Evolutionary conservation across 2,888 invertebrate species (phyloP), one percentile per base, ranked within the genome.

Genomic region (Leptinotarsa tumamoca): DNA sequence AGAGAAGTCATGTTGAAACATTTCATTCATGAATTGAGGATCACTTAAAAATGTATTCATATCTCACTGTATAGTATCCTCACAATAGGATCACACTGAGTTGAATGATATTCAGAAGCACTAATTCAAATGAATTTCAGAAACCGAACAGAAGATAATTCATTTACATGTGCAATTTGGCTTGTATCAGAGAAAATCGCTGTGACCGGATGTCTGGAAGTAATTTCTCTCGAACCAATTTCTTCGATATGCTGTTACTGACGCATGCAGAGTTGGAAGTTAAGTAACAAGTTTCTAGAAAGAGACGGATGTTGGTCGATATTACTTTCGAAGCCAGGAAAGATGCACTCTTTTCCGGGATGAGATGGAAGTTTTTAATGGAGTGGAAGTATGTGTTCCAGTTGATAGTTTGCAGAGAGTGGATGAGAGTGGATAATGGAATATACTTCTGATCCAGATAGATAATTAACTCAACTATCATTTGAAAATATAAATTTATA

Each of bases 211-310:
- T 23, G 23, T 58, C 58, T 58, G 58, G 23, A 23, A 58, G 58
- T 23, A 58, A 23, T 58, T 58, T 58, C 58, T 23, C 58, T 58
- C 58, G 21, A 23, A 58, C 21, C 58, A 58, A 58, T 58, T 58
- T 58, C 58, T 58, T 23, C 58, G 58, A 58, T 58, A 58, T 58
- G 58, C 58, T 23, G 23, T 58, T 58, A 58, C 58, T 58, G 23
- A 21, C 23, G 58, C 23, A 58, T 58, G 58, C 58, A 58, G 58
- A 58, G 58, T 58, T 58, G 14, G 15, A 23, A 14, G 58, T 58
- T 58, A 58, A 58, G 58, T 58, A 58, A 58, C 58, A 58, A 58
- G 58, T 58, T 58, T 58, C 27, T 58, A 21, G 58, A 58, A 58
- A 58, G 15, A 58, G 58, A 58, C 27, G 58, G 58, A 58, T 58